These are phyloP conservation scores for Caenorhabditis panamensis DNA, from an alignment of 2,888 invertebrate species.

Conservation along the genomic window DNA sequence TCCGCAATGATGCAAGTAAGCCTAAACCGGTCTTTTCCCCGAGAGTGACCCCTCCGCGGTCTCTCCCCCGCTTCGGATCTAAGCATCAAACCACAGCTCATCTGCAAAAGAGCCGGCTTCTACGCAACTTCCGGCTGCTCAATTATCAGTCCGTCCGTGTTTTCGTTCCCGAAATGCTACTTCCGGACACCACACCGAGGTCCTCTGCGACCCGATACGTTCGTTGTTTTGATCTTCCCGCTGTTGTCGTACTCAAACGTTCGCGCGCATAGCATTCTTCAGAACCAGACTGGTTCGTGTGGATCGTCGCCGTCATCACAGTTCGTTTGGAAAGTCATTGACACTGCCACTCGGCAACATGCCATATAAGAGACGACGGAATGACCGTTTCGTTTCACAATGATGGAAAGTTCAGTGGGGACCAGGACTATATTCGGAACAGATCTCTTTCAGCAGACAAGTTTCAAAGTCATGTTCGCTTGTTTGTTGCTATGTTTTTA, in stretches of 20 bases:
- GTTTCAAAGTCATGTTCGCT: constrained; percentile 3
- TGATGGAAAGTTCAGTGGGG: constrained; percentile 28
- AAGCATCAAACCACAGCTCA: constrained; percentile 32
- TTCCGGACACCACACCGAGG: constrained; percentile 35
- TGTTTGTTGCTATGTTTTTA: no score
- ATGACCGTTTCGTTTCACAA: constrained; percentile 39
- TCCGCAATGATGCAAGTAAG: constrained; percentile 37
- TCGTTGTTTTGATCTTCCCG: constrained; percentile 34
- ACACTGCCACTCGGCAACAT: constrained; percentile 21
- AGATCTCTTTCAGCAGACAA: not conserved
- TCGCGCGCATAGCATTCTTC: constrained; percentile 29
- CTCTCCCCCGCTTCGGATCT: not conserved
- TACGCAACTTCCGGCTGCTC: constrained; percentile 41
- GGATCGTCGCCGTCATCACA: constrained; percentile 16
- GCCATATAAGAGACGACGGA: not conserved
- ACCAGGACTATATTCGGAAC: no score
- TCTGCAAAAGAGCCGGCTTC: constrained; percentile 15
- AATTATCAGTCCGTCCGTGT: constrained; percentile 12
- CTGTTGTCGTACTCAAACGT: constrained; percentile 36
- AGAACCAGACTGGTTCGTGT: constrained; percentile 26
- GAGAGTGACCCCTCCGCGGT: constrained; percentile 33
- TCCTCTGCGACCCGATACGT: constrained; percentile 8
- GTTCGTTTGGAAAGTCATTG: constrained; percentile 10
- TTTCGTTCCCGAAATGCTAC: constrained; percentile 10
- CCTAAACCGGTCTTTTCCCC: constrained; percentile 17